Base-by-base conservation (phyloP, 2,113 vertebrate genomes). In the Cebus imitator region DNA sequence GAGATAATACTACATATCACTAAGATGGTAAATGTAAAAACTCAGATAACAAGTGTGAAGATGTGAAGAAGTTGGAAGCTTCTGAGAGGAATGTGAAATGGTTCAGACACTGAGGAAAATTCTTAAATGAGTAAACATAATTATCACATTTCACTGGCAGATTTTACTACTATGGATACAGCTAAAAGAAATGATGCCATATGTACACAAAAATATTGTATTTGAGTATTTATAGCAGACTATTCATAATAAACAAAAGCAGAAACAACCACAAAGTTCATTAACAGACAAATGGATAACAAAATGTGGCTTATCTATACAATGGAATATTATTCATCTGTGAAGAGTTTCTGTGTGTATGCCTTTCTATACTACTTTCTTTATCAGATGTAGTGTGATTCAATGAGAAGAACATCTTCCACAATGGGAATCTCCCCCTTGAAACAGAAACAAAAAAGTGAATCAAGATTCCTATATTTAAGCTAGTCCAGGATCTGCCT, bases 401-500 rank as follows among this genome's bases (percentile, higher is more conserved):
- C 8, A 75, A 27, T 0, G 3, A 75, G 8, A 27, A 89, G 57
- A 50, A 70, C 18, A 64, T 6, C 11, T 37, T 4, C 18, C 64
- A n/a, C 5, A 14, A 1, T 1, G 2, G 30, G 4, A 6, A 61
- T 57, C 35, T 32, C 21, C 21, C 35, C 16, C 21, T 25, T 76
- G 37, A 48, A 32, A 32, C 23, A 66, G 45, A 87, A 78, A 25
- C 20, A 5, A 52, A 61, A n/a, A 12, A 32, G 4, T 3, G 21
- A 40, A 40, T 27, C 3, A 14, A 32, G 23, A n/a, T 2, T 55
- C 23, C n/a, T 66, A 10, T 16, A 21, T 40, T 37, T 50, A 66
- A 35, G 2, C 2, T 75, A 45, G 16, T 35, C 35, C 68, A 21
- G 0, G 2, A 3, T 8, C 17, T 40, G 2, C 37, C 6, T 11